These are phyloP conservation scores for Ptychobarbus kaznakovi DNA, from an alignment of 2,797 vertebrate species.

Conservation along the genomic window DNA sequence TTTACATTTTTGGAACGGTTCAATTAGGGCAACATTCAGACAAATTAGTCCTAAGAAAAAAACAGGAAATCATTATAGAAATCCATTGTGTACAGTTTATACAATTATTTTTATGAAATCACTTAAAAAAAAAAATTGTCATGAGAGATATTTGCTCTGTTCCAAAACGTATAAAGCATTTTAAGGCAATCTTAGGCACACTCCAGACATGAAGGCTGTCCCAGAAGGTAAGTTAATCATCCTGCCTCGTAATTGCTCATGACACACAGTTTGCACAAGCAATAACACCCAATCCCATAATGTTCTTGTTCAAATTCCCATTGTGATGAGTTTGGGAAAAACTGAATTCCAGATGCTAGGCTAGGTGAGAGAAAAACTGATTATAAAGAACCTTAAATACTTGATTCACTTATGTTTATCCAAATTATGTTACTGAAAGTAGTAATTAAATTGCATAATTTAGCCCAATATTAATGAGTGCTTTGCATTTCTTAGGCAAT, in stretches of 20 bases:
- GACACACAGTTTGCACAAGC: constrained; percentile 13
- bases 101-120: background rate
- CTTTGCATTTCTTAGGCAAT: background rate
- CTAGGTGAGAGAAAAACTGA: background rate
- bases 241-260: background rate
- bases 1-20: constrained; percentile 23
- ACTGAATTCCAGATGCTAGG: background rate
- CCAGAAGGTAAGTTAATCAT: constrained; percentile 3
- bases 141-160: background rate
- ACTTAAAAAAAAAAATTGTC: background rate
- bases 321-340: constrained; percentile 8
- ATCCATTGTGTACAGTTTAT: background rate
- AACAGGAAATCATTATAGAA: background rate
- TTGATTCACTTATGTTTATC: constrained; percentile 1
- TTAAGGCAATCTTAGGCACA: background rate
- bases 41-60: constrained; percentile 6
- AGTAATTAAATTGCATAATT: background rate
- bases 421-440: background rate
- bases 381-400: background rate
- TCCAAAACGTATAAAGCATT: background rate
- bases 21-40: background rate
- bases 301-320: constrained; percentile 1
- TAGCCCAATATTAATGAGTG: no score
- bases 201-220: background rate
- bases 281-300: constrained; percentile 11